Evolutionary conservation across 1,140 invertebrate species (phyloP).

Genomic region (Mycetomoellerius zeteki): DNA sequence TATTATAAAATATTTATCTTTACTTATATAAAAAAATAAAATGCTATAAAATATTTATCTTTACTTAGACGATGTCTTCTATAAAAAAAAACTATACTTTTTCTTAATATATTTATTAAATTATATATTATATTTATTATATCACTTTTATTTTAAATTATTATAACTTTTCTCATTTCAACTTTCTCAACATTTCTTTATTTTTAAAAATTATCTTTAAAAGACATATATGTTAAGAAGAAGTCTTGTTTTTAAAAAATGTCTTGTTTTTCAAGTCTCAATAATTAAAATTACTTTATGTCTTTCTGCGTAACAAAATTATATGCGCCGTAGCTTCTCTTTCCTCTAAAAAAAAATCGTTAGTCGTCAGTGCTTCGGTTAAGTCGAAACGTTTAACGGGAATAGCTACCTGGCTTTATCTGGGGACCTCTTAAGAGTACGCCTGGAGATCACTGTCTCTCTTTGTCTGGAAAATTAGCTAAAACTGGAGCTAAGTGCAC

Average conservation of each 20-base stretch:
- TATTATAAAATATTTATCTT: too few relatives aligned
- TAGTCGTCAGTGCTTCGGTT: conserved; percentile 44
- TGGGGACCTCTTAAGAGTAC: conserved; percentile 48
- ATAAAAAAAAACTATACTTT: neutral
- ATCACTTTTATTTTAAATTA: neutral
- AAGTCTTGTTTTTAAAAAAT: neutral
- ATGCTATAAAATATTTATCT: too few relatives aligned
- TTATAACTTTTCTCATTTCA: neutral
- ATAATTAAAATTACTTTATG: neutral
- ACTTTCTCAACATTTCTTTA: neutral
- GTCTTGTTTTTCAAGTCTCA: neutral
- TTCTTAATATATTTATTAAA: conserved; percentile 3
- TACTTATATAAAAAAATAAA: too few relatives aligned
- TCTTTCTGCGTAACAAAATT: conserved; percentile 16
- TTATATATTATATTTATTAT: neutral
- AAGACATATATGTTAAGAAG: neutral
- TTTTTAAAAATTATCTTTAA: neutral
- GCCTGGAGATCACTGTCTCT: conserved; percentile 56
- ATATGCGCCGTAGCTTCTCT: neutral
- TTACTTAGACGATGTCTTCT: neutral
- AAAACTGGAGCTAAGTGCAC: conserved; percentile 73
- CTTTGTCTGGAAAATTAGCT: conserved; percentile 73
- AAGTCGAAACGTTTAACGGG: conserved; percentile 65
- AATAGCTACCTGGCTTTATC: conserved; percentile 71
- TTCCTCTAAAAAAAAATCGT: conserved; percentile 28